These are phyloP conservation scores for Plebejus argus DNA, from an alignment of 2,888 invertebrate species.

Conservation along the genomic window DNA sequence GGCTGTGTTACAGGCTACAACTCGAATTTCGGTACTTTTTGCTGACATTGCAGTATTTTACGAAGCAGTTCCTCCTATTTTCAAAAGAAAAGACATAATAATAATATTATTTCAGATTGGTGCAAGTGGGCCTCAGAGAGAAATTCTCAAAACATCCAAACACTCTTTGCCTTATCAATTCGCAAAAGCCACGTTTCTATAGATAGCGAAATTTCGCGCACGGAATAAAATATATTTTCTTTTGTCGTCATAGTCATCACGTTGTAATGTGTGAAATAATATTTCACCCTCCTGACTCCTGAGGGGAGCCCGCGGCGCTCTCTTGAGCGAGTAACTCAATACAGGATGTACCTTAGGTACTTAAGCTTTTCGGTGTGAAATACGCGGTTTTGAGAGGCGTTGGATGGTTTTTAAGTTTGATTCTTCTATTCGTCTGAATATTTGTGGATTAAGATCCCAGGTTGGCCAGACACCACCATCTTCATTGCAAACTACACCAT, in stretches of 20 bases:
- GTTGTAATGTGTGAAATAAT: conserved; percentile 68
- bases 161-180: neutral
- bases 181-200: conserved; percentile 15
- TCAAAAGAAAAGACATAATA: neutral
- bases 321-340: conserved; percentile 55
- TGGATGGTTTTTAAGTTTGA: neutral
- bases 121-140: neutral
- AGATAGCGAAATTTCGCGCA: conserved; percentile 11
- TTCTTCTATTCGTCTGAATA: neutral
- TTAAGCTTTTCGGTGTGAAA: conserved; percentile 6
- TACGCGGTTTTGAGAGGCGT: neutral
- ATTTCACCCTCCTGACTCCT: conserved; percentile 53
- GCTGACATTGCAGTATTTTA: too few relatives aligned
- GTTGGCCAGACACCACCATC: neutral
- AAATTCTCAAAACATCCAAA: neutral
- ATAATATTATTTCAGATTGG: neutral
- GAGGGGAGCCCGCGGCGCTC: conserved; percentile 57
- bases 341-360: conserved; percentile 49
- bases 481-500: neutral
- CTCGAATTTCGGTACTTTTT: too few relatives aligned
- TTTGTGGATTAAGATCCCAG: neutral
- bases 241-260: conserved; percentile 52
- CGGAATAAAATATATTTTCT: conserved; percentile 38
- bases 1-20: too few relatives aligned
- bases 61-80: neutral